Base-by-base conservation (phyloP, 2,888 invertebrate species). In the Chouioia cunea region DNA sequence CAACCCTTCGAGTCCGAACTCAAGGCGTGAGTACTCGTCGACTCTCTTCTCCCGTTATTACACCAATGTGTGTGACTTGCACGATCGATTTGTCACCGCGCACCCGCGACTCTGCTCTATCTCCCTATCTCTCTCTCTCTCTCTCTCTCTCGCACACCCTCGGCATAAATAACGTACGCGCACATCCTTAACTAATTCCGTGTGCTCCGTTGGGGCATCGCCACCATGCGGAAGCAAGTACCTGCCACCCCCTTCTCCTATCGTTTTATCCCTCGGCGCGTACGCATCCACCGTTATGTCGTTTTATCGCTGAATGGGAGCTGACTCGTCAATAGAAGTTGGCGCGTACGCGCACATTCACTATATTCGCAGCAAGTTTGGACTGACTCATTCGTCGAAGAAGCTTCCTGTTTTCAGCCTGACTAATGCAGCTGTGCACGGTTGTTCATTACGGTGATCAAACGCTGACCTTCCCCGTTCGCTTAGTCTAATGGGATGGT, bases 11-110 rank as follows among this genome's bases (percentile, higher is more conserved):
- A 71, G 14, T 60, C 59, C n/a, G 60, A 65, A 12, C 56, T 62
- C 64, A 65, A 57, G 50, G 65, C 44, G 73, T 73, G 46, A 73
- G 73, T 70, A 66, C 1, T 6, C 36, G 6, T 10, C n/a, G n/a
- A n/a, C n/a, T n/a, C n/a, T n/a, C n/a, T n/a, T n/a, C n/a, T n/a
- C n/a, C n/a, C n/a, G n/a, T n/a, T n/a, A n/a, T n/a, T n/a, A n/a
- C n/a, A n/a, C n/a, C n/a, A n/a, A 10, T 36, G 36, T 36, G 36
- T 10, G 36, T 36, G 36, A 10, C 36, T 36, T 10, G 4, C 36
- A 10, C 36, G 36, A 36, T 36, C 36, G 36, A 36, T 36, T 53
- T 18, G 20, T 58, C 36, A 15, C 22, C 22, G 65, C 50, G 50
- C 46, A n/a, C 27, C n/a, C 8, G 4, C 23, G 18, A 20, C 57